These are phyloP conservation scores for Hirudinaria manillensis DNA, from an alignment of 2,888 invertebrate species.

Conservation along the genomic window DNA sequence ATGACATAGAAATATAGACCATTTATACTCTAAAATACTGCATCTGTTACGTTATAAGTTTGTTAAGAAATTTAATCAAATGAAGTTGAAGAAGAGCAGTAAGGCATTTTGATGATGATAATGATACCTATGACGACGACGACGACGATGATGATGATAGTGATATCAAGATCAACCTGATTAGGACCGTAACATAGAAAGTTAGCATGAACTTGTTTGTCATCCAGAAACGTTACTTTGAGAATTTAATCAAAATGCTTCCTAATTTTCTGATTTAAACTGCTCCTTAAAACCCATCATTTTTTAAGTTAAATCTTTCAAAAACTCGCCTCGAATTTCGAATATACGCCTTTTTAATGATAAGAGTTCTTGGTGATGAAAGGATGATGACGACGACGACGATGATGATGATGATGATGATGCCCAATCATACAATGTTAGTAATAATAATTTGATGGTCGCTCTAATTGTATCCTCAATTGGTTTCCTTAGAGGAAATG, in stretches of 20 bases:
- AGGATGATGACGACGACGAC: conserved; percentile 18
- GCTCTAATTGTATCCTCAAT: not conserved
- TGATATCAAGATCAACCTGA: not conserved
- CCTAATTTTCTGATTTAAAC: no score
- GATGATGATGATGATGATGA: conserved; percentile 23
- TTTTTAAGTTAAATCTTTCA: no score
- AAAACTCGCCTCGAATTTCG: no score
- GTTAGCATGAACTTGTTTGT: not conserved
- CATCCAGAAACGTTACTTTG: not conserved
- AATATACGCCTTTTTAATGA: no score
- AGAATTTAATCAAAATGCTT: no score
- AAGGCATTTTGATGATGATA: not conserved
- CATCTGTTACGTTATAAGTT: no score
- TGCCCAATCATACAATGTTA: not conserved
- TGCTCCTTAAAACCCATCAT: no score
- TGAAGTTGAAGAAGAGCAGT: not conserved
- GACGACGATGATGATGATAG: conserved; percentile 4
- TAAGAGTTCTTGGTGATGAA: not conserved
- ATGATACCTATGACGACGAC: not conserved
- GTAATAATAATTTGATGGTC: not conserved
- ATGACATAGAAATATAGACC: no score
- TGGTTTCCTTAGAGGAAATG: no score
- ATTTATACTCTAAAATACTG: no score
- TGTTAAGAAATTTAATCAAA: not conserved
- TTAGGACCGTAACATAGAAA: not conserved